Base-by-base conservation (phyloP, 2,113 vertebrate species). In the Octodon degus region DNA sequence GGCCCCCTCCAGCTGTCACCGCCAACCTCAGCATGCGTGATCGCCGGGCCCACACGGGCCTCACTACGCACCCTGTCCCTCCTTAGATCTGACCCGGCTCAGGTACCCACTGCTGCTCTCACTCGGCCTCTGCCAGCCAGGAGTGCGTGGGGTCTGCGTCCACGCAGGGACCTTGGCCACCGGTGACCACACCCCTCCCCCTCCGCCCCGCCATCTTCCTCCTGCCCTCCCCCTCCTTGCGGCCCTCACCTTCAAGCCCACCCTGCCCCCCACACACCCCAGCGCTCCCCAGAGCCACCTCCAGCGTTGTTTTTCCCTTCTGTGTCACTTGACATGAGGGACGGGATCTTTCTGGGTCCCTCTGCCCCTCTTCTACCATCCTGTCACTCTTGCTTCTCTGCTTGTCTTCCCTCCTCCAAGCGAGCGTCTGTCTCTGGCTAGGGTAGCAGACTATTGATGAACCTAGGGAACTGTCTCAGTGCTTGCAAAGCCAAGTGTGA, bases 121-220 rank as follows among this genome's bases (percentile, higher is more conserved):
- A 74, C 89, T 85, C 77, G 47, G 80, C 37, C 88, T 81, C 37
- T 90, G n/a, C 58, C 74, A 37, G 40, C 72, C 77, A 63, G 63
- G 50, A 85, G 92, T 93, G 84, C 86, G 4, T 84, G 88, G 96
- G 95, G 79, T 97, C 86, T 79, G 50, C 72, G 72, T 88, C 80
- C 90, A 68, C 17, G 25, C 58, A 50, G 93, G 86, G 70, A 95
- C 86, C 84, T 96, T 86, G 94, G 96, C 91, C 95, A 94, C 87
- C 95, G 67, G 53, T 92, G 97, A 90, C 97, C 97, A 97, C 97
- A 96, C 97, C 97, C 96, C 97, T 93, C 88, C 96, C 96, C 92
- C 81, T 85, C 79, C 37, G 89, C 93, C 97, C 92, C 90, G 92
- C 95, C 96, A 97, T 97, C 95, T 97, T 97, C 93, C 93, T 90